Evolutionary conservation across 2,888 invertebrate genomes (phyloP), one percentile per base, ranked within the genome.

Genomic region (Mimas tiliae): DNA sequence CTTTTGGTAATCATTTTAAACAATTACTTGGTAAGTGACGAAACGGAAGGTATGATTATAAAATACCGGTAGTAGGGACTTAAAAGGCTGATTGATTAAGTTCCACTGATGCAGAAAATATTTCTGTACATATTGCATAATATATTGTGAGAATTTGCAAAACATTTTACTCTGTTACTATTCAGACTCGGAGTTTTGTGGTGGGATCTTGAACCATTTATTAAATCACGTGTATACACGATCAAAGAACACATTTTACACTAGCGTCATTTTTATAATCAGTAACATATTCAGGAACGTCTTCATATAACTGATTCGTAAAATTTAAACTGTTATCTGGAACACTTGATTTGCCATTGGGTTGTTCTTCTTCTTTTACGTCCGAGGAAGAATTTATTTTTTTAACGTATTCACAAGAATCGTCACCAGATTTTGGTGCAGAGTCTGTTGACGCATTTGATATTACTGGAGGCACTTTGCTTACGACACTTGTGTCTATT

Each of bases 401-500:
- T 4, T 38, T 16, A 58, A 58, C 58, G 19, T 33, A 11, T 62
- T 33, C 7, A 62, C 50, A 65, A 55, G 68, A 62, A 58, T 62
- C 68, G n/a, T 66, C 68, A 45, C 16, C 1, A 34, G 45, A 45
- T 12, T 27, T 45, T 27, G 34, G 42, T 33, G n/a, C 12, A 47
- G 64, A 34, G 16, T 66, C 62, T 12, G 12, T 45, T 19, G 62
- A 16, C 11, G 45, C 16, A 12, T 51, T 27, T 47, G 63, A 38
- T 52, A 38, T 33, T 8, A 53, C 72, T 65, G 53, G 51, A 58
- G 48, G 62, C 48, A 53, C 53, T 68, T 75, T 38, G 68, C 55
- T 52, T 47, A 27, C 52, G n/a, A 19, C 34, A 14, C 66, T 69
- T 48, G 69, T 69, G 42, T 80, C 85, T 34, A 77, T 34, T 55